Percentiles rank a stretch among this genome's conserved stretches.
These are phyloP conservation scores for Anorthoa munda DNA, from an alignment of 2,888 invertebrate genomes.

Conservation along the genomic window DNA sequence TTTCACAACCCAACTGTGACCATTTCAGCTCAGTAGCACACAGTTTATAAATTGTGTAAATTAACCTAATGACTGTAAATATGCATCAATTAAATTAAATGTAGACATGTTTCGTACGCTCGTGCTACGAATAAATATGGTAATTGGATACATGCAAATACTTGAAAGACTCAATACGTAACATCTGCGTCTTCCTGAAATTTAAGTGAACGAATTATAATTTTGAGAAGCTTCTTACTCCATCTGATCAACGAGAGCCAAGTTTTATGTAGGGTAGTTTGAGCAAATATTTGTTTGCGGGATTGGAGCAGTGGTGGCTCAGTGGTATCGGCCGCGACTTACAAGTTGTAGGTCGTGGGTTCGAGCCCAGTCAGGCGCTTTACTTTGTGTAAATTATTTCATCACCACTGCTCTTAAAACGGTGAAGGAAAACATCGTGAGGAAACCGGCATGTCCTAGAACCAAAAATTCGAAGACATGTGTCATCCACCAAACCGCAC, in stretches of 20 bases:
- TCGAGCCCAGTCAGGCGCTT: too few species aligned
- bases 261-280: conserved; percentile 30
- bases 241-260: conserved; percentile 14
- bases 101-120: background rate
- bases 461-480: too few species aligned
- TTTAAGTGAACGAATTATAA: conserved; percentile 21
- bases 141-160: conserved; percentile 21
- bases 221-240: conserved; percentile 5
- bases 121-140: background rate
- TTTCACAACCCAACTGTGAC: background rate
- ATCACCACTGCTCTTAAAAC: too few species aligned
- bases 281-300: conserved; percentile 44
- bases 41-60: background rate
- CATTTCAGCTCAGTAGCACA: background rate
- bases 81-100: conserved; percentile 1
- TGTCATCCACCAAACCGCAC: too few species aligned
- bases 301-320: too few species aligned
- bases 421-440: too few species aligned
- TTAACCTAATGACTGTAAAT: background rate
- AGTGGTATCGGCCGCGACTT: too few species aligned
- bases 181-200: conserved; percentile 24
- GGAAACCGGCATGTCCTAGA: too few species aligned
- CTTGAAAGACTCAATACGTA: conserved; percentile 4
- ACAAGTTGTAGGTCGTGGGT: too few species aligned
- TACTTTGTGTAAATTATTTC: too few species aligned